Evolutionary conservation across 2,888 invertebrate species (phyloP), one percentile per base, ranked within the genome.

Genomic region (Ormyrus nitidulus): DNA sequence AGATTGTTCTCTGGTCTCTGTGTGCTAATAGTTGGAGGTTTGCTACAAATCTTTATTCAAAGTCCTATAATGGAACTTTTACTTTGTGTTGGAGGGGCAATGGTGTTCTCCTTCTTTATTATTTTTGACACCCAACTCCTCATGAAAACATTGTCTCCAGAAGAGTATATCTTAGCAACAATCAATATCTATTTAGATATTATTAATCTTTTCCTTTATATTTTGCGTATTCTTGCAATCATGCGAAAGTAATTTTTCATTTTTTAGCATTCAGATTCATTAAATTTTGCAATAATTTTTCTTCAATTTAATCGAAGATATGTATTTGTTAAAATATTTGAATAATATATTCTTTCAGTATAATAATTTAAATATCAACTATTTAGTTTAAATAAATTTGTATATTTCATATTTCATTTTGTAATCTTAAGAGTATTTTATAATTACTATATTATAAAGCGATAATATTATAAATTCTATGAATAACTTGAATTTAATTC

Each of bases 121-220:
- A 62, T 97, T 91, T 95, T 94, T 87, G 97, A 97, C 91, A 96
- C 96, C 0, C 96, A 96, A 89, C 93, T 95, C 91, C 93, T 97
- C 91, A 96, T 96, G 96, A 93, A 94, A 83, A 93, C 92, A 5
- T 91, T 96, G 72, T 96, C 96, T 0, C 94, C 97, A 0, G 97
- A 97, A 89, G 97, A 97, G 88, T 97, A 97, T 90, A 96, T 97
- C 85, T 91, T 96, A 70, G 96, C 96, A 2, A 95, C 96, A 0
- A 95, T 97, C 88, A 96, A 95, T 89, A 92, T 97, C 62, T 97
- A 97, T 89, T 92, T 97, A 92, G 97, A 97, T 87, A 96, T 97
- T 80, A 92, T 97, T 83, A 97, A 97, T 90, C 91, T 97, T 83
- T 97, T 97, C 91, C 87, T 96, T 19, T 94, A 96, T 89, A 94